phyloP scores from a whole-genome alignment of 2,797 vertebrate genomes.

The Gymnothorax reevesii region DNA sequence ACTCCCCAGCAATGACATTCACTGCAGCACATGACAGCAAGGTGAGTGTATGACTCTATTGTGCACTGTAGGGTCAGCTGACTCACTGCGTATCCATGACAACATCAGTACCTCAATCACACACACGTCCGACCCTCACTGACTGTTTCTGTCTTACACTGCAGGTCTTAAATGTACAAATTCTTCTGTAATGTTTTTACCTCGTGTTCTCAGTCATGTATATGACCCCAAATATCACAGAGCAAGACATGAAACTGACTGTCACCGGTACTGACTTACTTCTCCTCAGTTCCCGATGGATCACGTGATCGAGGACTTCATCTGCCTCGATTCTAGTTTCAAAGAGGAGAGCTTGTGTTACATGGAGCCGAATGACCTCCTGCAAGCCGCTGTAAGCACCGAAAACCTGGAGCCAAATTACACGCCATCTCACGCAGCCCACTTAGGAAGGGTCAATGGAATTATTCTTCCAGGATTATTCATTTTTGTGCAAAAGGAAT shows the following conservation, averaged over 20 bases:
- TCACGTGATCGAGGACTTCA: conserved; percentile 92
- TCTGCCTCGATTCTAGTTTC: conserved; percentile 88
- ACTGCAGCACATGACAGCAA: conserved; percentile 76
- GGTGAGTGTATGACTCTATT: conserved; percentile 63
- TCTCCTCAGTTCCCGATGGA: conserved; percentile 86
- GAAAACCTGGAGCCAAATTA: conserved; percentile 15
- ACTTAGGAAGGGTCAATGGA: not conserved
- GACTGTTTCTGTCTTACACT: too few species aligned
- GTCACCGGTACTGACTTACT: conserved; percentile 58
- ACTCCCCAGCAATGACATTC: conserved; percentile 78
- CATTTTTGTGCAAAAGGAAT: too few species aligned
- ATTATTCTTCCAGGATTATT: too few species aligned
- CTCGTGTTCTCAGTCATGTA: too few species aligned
- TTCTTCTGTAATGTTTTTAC: conserved; percentile 35
- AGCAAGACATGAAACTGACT: not conserved
- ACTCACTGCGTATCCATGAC: not conserved
- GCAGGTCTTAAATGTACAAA: not conserved
- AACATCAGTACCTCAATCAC: not conserved
- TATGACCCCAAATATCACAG: not conserved
- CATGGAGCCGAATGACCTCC: conserved; percentile 82
- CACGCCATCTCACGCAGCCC: not conserved
- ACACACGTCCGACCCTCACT: not conserved
- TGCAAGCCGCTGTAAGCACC: conserved; percentile 91
- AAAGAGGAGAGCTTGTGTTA: conserved; percentile 88
- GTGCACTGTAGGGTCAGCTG: not conserved